A percentile compares a stretch with the other conserved stretches of the same genome.
These are phyloP conservation scores for Napeogenes inachia DNA, from an alignment of 2,888 invertebrate genomes.

Conservation along the genomic window DNA sequence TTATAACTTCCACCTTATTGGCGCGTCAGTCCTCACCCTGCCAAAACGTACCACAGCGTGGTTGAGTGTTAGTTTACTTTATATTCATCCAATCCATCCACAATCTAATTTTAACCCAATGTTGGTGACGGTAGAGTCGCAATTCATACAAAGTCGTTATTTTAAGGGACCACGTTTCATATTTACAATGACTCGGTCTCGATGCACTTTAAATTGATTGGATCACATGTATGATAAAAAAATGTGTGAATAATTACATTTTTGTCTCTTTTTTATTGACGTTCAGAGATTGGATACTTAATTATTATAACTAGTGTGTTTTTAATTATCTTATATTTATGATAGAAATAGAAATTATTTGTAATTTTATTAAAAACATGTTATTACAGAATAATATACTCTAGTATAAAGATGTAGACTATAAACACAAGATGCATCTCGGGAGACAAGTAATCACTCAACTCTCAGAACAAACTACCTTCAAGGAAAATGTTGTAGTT, in stretches of 20 bases:
- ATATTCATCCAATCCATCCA: constrained; percentile 4
- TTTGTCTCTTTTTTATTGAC: background rate
- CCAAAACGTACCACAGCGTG: constrained; percentile 19
- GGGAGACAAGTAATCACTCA: no score
- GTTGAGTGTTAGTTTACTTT: constrained; percentile 26
- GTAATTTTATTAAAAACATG: no score
- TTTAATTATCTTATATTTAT: no score
- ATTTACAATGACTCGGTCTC: constrained; percentile 21
- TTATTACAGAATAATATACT: no score
- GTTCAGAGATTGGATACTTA: no score
- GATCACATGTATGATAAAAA: constrained; percentile 4
- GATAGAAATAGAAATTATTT: no score
- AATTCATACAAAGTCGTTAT: constrained; percentile 7
- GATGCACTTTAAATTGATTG: constrained; percentile 28
- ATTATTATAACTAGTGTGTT: no score
- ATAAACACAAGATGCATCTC: no score
- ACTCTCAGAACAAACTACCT: no score
- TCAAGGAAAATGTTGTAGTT: no score
- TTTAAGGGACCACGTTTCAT: constrained; percentile 20
- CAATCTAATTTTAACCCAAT: constrained; percentile 6
- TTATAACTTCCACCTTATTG: background rate
- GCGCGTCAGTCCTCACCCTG: background rate
- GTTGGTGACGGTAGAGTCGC: constrained; percentile 6
- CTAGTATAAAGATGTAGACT: no score
- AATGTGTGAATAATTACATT: background rate